A percentile compares a stretch with the other conserved stretches of the same genome.
Conservation (phyloP, 2,888 invertebrate genomes). For the Ophioninae sp. region DNA sequence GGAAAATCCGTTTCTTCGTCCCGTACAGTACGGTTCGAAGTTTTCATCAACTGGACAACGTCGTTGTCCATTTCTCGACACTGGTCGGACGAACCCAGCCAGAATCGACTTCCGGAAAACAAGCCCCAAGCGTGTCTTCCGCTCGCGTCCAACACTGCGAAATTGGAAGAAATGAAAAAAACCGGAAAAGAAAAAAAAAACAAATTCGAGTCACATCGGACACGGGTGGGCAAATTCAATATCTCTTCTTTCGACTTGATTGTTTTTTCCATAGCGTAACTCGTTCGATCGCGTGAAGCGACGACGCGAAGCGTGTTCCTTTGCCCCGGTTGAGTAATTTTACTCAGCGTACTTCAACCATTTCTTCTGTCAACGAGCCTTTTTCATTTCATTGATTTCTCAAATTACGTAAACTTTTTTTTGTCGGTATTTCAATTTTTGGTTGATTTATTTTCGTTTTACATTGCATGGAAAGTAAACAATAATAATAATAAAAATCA, state of each 20-base stretch:
- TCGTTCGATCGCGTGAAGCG: neutral
- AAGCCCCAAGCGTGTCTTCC: constrained; percentile 71
- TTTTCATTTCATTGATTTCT: neutral
- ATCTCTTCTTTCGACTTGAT: neutral
- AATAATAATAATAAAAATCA: neutral
- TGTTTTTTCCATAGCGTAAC: neutral
- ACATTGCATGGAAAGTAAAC: neutral
- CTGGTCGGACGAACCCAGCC: constrained; percentile 71
- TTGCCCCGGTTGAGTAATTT: neutral
- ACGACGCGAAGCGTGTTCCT: neutral
- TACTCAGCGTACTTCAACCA: neutral
- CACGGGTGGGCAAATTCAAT: too few species aligned
- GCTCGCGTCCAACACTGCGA: constrained; percentile 72
- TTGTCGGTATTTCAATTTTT: neutral
- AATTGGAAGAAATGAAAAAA: too few species aligned
- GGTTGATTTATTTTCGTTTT: neutral
- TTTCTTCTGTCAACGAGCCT: neutral
- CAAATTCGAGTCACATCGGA: too few species aligned
- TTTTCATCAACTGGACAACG: constrained; percentile 46
- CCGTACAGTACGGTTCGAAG: constrained; percentile 5
- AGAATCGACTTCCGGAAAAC: constrained; percentile 69
- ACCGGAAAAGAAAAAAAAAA: too few species aligned
- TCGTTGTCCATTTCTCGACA: constrained; percentile 70
- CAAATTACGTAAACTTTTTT: neutral
- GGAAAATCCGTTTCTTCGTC: constrained; percentile 54